A percentile compares a stretch with the other conserved stretches of the same genome.
Evolutionary conservation across 2,113 vertebrate genomes (phyloP).

Genomic region (Pluvianellus socialis): DNA sequence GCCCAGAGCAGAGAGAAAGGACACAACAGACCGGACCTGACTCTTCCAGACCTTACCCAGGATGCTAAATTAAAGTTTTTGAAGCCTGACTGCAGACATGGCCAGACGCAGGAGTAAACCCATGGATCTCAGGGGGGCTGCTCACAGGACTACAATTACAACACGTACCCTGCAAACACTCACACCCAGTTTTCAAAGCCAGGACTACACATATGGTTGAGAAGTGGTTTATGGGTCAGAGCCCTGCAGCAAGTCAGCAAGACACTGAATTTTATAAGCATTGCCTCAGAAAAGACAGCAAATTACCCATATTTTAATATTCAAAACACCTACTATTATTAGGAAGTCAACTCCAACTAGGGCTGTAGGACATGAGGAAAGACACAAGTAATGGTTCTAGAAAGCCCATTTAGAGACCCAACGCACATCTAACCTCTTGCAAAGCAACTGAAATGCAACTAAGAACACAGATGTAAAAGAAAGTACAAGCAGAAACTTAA

Average conservation of each 20-base stretch:
- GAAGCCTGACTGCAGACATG: neutral
- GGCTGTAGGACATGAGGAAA: neutral
- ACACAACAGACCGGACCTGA: neutral
- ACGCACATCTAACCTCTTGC: neutral
- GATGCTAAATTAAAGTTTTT: neutral
- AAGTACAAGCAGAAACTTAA: neutral
- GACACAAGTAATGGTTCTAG: neutral
- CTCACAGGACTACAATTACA: neutral
- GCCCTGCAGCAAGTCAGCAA: neutral
- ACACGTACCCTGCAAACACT: neutral
- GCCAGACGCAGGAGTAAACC: accelerated
- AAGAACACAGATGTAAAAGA: neutral
- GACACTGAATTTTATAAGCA: neutral
- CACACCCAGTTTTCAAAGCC: neutral
- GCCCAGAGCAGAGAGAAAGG: neutral
- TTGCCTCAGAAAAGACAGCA: neutral
- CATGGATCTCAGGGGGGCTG: neutral
- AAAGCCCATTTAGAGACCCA: neutral
- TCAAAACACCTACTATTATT: neutral
- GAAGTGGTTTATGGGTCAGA: neutral
- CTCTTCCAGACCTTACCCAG: neutral
- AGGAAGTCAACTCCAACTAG: neutral
- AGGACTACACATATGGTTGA: neutral
- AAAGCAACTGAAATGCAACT: neutral
- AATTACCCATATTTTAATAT: neutral